Conservation (phyloP, 2,888 invertebrate genomes). For the Thecophora atra region DNA sequence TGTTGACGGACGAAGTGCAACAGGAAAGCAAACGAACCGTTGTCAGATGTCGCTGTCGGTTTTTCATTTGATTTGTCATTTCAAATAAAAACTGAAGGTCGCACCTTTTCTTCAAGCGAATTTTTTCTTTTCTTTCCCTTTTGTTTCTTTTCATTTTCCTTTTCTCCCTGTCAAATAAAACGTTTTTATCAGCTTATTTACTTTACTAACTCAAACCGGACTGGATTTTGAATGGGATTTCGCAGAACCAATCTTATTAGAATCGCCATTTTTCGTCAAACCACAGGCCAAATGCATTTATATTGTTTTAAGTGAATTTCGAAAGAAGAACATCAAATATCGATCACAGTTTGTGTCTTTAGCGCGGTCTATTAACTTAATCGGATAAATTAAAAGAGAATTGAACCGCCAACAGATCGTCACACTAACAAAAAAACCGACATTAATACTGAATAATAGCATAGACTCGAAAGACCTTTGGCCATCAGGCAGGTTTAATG, state of each 20-base stretch:
- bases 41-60: not conserved
- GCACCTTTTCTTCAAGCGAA: not conserved
- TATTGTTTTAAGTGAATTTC: not conserved
- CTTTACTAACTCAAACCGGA: not conserved
- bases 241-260: slow-evolving; percentile 4
- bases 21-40: not conserved
- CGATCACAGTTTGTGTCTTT: not conserved
- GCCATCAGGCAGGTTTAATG: no score
- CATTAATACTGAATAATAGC: no score
- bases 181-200: slow-evolving; percentile 10
- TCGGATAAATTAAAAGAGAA: not conserved
- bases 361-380: not conserved
- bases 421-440: no score
- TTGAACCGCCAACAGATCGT: not conserved
- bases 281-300: not conserved
- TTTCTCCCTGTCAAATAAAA: not conserved
- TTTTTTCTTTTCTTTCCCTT: not conserved
- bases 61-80: slow-evolving; percentile 8
- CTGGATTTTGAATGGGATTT: not conserved
- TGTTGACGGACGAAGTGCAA: no score
- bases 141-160: not conserved
- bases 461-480: no score
- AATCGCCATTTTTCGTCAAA: not conserved
- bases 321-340: not conserved
- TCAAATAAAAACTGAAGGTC: not conserved